Evolutionary conservation across 2,797 vertebrate genomes (phyloP).

Genomic region (Mycteria americana): DNA sequence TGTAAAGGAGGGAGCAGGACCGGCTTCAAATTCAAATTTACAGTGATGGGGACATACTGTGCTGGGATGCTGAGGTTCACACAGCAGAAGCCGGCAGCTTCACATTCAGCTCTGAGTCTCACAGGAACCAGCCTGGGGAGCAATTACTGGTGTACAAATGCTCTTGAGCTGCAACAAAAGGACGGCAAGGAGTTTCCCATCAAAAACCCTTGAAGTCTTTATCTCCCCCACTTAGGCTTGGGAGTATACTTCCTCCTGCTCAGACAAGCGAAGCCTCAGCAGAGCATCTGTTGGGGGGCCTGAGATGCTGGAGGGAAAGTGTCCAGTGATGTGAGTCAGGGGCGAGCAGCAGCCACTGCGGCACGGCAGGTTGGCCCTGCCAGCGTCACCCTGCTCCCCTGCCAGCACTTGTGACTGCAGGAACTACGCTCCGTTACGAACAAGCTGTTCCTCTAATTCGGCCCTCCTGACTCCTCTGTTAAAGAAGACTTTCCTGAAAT

Average conservation of each 20-base stretch:
- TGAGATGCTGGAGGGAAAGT: not conserved
- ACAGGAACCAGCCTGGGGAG: slow-evolving; percentile 11
- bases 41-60: not conserved
- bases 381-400: not conserved
- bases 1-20: not conserved
- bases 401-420: not conserved
- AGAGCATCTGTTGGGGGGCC: not conserved
- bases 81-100: not conserved
- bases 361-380: not conserved
- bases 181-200: not conserved
- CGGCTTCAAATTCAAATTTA: not conserved
- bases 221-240: not conserved
- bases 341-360: not conserved
- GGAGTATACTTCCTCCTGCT: slow-evolving; percentile 15
- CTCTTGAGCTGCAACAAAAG: slow-evolving; percentile 5
- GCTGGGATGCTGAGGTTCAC: not conserved
- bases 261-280: not conserved
- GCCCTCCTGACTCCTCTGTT: not conserved
- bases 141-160: not conserved
- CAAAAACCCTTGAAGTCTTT: not conserved
- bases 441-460: slow-evolving; percentile 31
- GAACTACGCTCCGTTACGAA: not conserved
- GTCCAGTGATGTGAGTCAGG: not conserved
- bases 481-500: not conserved
- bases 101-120: not conserved